Conservation (phyloP, 2,888 invertebrate species). For the Dromius quadrimaculatus region DNA sequence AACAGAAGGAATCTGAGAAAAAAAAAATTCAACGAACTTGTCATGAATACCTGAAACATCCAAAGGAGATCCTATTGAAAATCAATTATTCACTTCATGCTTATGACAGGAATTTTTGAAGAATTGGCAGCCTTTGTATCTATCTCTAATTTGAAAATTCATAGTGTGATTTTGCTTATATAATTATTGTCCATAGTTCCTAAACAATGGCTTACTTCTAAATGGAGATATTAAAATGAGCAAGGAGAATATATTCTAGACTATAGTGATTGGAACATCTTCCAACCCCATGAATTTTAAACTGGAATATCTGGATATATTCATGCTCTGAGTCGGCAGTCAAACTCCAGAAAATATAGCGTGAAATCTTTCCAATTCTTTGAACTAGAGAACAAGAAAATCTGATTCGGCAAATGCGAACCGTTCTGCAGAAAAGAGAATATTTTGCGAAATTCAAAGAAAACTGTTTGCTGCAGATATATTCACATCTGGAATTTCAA, state of each 20-base stretch:
- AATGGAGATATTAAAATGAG: background rate
- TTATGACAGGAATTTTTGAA: conserved; percentile 7
- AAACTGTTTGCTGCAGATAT: conserved; percentile 27
- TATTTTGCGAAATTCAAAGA: conserved; percentile 35
- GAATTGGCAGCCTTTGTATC: conserved; percentile 1
- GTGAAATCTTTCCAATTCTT: conserved; percentile 19
- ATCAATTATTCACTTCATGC: conserved; percentile 26
- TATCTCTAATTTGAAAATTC: conserved; percentile 37
- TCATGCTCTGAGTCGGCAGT: conserved; percentile 33
- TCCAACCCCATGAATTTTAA: conserved; percentile 42
- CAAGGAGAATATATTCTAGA: conserved; percentile 26
- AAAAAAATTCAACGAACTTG: too few species aligned
- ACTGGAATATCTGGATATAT: conserved; percentile 43
- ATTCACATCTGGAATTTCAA: conserved; percentile 34
- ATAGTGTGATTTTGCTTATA: background rate
- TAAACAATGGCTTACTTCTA: too few species aligned
- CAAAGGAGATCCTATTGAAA: conserved; percentile 7
- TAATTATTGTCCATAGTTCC: background rate
- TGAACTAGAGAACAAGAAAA: conserved; percentile 33
- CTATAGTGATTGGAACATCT: conserved; percentile 45
- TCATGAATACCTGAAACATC: too few species aligned
- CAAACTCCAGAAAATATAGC: conserved; percentile 36
- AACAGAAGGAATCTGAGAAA: too few species aligned
- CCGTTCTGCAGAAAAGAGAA: conserved; percentile 9
- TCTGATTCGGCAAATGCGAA: conserved; percentile 42